A percentile compares a stretch with the other conserved stretches of the same genome.
These are phyloP conservation scores for Crotalus viridis DNA, from an alignment of 2,113 vertebrate genomes.

Conservation along the genomic window DNA sequence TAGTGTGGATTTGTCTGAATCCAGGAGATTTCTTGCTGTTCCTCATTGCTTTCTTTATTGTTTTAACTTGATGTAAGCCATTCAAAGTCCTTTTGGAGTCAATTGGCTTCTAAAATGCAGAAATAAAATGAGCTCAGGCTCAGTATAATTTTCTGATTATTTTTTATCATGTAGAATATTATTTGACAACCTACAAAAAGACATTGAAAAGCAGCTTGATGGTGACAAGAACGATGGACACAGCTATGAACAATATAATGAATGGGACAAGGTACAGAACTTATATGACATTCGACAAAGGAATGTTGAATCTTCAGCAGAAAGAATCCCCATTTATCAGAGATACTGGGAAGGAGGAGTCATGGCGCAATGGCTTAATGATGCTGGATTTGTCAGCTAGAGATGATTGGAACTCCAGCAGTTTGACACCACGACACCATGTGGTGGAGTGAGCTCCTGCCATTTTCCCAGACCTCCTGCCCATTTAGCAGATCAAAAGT, in stretches of 20 bases:
- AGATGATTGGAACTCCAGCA: not conserved
- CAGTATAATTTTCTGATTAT: not conserved
- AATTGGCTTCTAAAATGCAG: not conserved
- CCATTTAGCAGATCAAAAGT: not conserved
- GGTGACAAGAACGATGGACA: constrained; percentile 53
- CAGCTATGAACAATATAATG: constrained; percentile 80
- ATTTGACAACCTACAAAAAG: constrained; percentile 76
- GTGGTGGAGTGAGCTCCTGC: not conserved
- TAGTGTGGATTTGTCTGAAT: not conserved
- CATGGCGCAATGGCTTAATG: not conserved
- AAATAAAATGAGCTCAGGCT: not conserved
- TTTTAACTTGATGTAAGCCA: not conserved
- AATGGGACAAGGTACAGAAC: constrained; percentile 65
- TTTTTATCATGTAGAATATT: constrained; percentile 66
- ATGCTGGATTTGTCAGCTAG: not conserved
- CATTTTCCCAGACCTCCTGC: not conserved
- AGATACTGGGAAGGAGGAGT: not conserved
- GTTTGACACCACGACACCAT: not conserved
- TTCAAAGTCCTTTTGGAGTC: not conserved
- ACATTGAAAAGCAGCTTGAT: constrained; percentile 68
- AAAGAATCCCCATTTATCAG: not conserved
- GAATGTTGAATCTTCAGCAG: not conserved
- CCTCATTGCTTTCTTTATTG: not conserved
- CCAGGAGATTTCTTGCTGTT: not conserved
- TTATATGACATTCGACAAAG: not conserved